Evolutionary conservation across 2,797 vertebrate species (phyloP), one percentile per base, ranked within the genome.

Genomic region (Argyrosomus regius): DNA sequence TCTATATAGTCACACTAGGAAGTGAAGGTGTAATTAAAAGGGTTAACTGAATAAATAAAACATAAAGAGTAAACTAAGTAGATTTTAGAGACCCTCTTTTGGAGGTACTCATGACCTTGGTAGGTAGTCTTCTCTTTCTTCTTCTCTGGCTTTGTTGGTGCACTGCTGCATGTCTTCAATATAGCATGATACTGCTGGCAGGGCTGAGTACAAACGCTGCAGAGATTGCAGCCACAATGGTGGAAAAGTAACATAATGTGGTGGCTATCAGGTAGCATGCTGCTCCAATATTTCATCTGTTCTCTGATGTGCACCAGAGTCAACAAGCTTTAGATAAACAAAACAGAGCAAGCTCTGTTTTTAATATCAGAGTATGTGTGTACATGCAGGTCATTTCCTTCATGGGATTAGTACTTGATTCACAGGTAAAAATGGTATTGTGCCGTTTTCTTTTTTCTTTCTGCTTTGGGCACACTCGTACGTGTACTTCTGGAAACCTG

Each of bases 251-350:
- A 35, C 4, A 5, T 39, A 35, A 22, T 56, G 41, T 31, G 10
- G 13, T 12, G 10, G 5, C 31, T 16, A 13, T 50, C n/a, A 18
- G 26, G 8, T 20, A 4, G 2, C 1, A 26, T 10, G 31, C 20
- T 48, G 43, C 50, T 18, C 18, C 58, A 14, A 46, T 18, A 22
- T 46, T 28, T 68, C 8, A 45, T 71, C 28, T 66, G 17, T 26
- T 77, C 24, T 73, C 50, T 43, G n/a, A 52, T 69, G 62, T 59
- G 57, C 50, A 39, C 45, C 11, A 6, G 14, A 59, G 62, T 67
- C 50, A 69, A 70, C 49, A 57, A 41, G 35, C 24, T 31, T 26
- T 43, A 48, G 8, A 79, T 26, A 54, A 69, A 69, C 24, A 50
- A 35, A 54, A 31, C 1, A n/a, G 18, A 59, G 24, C 13, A 16